Evolutionary conservation across 2,113 vertebrate species (phyloP).

Genomic region (Tetraodon nigroviridis): DNA sequence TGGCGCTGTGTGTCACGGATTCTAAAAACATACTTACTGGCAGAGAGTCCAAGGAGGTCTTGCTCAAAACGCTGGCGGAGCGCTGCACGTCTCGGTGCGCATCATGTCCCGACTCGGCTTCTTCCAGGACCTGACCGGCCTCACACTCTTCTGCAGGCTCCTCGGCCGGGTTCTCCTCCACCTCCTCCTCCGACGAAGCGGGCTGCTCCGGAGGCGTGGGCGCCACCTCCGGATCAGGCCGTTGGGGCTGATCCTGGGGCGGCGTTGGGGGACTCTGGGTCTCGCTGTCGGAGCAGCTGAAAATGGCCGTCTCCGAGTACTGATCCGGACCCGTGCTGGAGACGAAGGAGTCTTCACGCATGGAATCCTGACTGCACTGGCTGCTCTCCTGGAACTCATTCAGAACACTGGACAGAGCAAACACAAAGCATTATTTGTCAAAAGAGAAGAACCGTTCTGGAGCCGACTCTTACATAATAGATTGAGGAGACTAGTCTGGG

Average conservation of each 20-base stretch:
- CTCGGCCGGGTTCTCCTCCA: not conserved
- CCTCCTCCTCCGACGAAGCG: not conserved
- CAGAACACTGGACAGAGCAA: slow-evolving; percentile 34
- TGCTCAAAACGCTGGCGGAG: slow-evolving; percentile 48
- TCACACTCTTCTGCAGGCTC: slow-evolving; percentile 11
- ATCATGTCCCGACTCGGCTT: slow-evolving; percentile 6
- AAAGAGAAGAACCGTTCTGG: too few species aligned
- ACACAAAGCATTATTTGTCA: not conserved
- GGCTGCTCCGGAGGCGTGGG: not conserved
- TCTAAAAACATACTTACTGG: slow-evolving; percentile 46
- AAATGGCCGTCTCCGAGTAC: slow-evolving; percentile 47
- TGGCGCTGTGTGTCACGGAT: not conserved
- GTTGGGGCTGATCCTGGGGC: slow-evolving; percentile 2
- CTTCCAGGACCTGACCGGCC: not conserved
- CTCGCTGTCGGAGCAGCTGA: slow-evolving; percentile 59
- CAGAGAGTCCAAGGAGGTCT: slow-evolving; percentile 45
- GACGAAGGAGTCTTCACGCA: slow-evolving; percentile 64
- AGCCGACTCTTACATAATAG: too few species aligned
- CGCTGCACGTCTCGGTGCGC: not conserved
- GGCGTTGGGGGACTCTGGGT: slow-evolving; percentile 7
- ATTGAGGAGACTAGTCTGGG: too few species aligned
- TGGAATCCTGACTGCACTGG: slow-evolving; percentile 71
- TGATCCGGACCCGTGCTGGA: slow-evolving; percentile 55
- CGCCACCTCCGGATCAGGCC: slow-evolving; percentile 7
- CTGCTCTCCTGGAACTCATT: slow-evolving; percentile 50